Evolutionary conservation across 2,113 vertebrate genomes (phyloP), one percentile per base, ranked within the genome.

Genomic region (Chascanopsetta lugubris): DNA sequence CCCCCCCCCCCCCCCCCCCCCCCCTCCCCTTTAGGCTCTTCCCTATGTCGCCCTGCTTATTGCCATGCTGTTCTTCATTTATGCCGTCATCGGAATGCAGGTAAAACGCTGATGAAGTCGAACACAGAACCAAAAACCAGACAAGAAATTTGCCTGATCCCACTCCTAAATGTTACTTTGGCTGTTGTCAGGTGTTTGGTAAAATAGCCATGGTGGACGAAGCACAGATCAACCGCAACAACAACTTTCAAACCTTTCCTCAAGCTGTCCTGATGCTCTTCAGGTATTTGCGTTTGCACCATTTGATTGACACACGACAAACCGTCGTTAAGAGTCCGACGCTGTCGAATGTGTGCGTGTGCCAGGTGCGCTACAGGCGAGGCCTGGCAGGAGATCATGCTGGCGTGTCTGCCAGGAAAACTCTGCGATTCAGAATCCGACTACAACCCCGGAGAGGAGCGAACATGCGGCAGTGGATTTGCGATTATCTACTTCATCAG

Each of bases 21-120:
- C n/a, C n/a, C n/a, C n/a, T n/a, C n/a, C n/a, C n/a, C n/a, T n/a
- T n/a, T n/a, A 99, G 97, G 97, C 97, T 40, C 93, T 99, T 53
- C 97, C 97, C 0, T 99, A 99, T 0, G 97, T 99, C 10, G 97
- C 97, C 20, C 94, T 99, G 46, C 93, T 99, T 71, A 99, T 99
- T 40, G 97, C 96, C 51, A 99, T 99, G 97, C 77, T 99, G 51
- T 99, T 99, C 91, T 99, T 99, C 92, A 99, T 99, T 91, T 99
- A 99, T 4, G 97, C 97, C 3, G 97, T 99, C 30, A 99, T 99
- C 7, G 97, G 97, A 74, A 99, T 99, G 97, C 97, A 99, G 96
- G 97, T 99, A 72, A 75, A 21, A 6, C 22, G 1, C n/a, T n/a
- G n/a, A n/a, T n/a, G n/a, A n/a, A n/a, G n/a, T n/a, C n/a, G n/a